Evolutionary conservation across 1,140 invertebrate species (phyloP).

Genomic region (Caenorhabditis inopinata): DNA sequence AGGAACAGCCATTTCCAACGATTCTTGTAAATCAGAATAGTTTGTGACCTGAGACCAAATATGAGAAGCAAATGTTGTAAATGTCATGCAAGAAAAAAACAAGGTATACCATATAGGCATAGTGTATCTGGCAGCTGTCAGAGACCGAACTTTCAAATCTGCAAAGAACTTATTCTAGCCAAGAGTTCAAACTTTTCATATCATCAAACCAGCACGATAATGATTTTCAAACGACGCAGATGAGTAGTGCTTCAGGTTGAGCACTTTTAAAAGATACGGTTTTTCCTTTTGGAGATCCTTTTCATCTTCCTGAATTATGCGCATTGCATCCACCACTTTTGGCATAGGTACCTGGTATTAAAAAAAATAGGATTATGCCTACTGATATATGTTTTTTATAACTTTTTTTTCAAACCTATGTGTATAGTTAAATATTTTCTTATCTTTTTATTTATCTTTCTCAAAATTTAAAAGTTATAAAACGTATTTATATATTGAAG

Average conservation of each 20-base stretch:
- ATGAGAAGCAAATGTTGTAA: slow-evolving; percentile 55
- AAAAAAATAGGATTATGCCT: slow-evolving; percentile 36
- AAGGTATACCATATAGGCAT: slow-evolving; percentile 58
- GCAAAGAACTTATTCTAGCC: not conserved
- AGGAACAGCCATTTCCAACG: slow-evolving; percentile 29
- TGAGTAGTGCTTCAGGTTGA: slow-evolving; percentile 50
- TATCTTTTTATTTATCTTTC: too few species aligned
- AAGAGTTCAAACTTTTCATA: not conserved
- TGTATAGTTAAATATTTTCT: too few species aligned
- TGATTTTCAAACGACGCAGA: slow-evolving; percentile 53
- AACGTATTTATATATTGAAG: too few species aligned
- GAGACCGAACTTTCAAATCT: slow-evolving; percentile 54
- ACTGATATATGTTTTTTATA: slow-evolving; percentile 8
- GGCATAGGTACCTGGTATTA: slow-evolving; percentile 60
- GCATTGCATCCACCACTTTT: slow-evolving; percentile 54
- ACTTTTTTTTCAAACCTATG: too few species aligned
- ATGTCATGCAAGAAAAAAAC: slow-evolving; percentile 54
- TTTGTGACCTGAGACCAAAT: slow-evolving; percentile 58
- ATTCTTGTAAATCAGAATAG: slow-evolving; percentile 47
- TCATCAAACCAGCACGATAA: slow-evolving; percentile 53
- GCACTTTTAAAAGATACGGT: slow-evolving; percentile 43
- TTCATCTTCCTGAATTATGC: slow-evolving; percentile 34
- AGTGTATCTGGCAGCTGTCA: slow-evolving; percentile 48
- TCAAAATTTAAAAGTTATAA: too few species aligned
- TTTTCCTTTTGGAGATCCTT: not conserved